Evolutionary conservation across 1,140 invertebrate species (phyloP).

Genomic region (Dolichoris vasculosae): DNA sequence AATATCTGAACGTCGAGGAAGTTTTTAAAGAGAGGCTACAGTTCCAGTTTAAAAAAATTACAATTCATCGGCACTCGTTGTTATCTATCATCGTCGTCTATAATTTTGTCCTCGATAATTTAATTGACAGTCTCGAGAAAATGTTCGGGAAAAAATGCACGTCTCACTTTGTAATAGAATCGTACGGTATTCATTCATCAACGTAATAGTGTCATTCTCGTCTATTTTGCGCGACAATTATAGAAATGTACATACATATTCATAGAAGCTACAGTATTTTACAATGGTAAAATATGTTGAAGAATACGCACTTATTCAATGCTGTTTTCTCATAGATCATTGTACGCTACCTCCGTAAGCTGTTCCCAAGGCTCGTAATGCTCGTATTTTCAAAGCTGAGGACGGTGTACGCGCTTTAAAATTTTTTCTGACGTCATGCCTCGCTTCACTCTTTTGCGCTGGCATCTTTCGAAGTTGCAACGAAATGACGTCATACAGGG

Average conservation of each 20-base stretch:
- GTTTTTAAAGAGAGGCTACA: background rate
- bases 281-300: background rate
- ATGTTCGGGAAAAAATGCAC: background rate
- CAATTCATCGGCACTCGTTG: background rate
- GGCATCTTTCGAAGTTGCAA: background rate
- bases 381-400: background rate
- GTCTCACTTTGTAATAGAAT: background rate
- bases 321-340: background rate
- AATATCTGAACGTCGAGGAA: background rate
- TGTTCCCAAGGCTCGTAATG: background rate
- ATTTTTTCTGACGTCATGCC: background rate
- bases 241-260: background rate
- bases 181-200: background rate
- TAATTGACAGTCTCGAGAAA: background rate
- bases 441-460: background rate
- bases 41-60: background rate
- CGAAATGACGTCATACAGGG: background rate
- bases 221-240: background rate
- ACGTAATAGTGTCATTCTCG: background rate
- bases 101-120: slow-evolving; percentile 7
- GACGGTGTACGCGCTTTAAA: background rate
- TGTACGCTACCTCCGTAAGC: background rate
- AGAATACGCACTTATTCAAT: background rate
- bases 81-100: background rate
- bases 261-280: background rate